A percentile compares a stretch with the other conserved stretches of the same genome.
These are phyloP conservation scores for Vannuccia rotundouncinata DNA, from an alignment of 2,888 invertebrate genomes.

Conservation along the genomic window DNA sequence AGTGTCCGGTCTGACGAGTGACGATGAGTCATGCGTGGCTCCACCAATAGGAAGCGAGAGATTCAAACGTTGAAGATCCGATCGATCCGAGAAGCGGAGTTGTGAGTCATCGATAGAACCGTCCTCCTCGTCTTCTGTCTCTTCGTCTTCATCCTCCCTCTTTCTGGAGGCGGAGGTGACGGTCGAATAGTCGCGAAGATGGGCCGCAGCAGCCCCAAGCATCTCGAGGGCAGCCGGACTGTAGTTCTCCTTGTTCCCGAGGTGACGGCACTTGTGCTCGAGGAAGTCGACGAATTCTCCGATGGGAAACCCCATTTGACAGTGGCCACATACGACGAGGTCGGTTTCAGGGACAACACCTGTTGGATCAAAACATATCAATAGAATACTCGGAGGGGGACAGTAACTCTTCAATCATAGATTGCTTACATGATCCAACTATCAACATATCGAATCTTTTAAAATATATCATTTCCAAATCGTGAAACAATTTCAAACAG, in stretches of 20 bases:
- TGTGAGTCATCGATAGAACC: neutral
- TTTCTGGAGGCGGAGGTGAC: neutral
- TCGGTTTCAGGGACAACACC: neutral
- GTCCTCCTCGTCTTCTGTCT: slow-evolving; percentile 1
- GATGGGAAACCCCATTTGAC: slow-evolving; percentile 10
- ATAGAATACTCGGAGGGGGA: too few species aligned
- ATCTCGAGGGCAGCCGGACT: neutral
- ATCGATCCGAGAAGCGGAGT: neutral
- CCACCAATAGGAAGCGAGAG: slow-evolving; percentile 11
- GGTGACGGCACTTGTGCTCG: slow-evolving; percentile 14
- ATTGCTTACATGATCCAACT: too few species aligned
- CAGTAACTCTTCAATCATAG: too few species aligned
- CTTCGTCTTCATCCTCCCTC: neutral
- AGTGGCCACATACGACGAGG: slow-evolving; percentile 24
- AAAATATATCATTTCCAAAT: too few species aligned
- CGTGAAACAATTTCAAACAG: too few species aligned
- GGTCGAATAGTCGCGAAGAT: neutral
- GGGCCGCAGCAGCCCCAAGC: neutral
- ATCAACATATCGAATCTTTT: too few species aligned
- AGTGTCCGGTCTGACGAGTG: neutral
- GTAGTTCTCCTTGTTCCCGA: slow-evolving; percentile 29
- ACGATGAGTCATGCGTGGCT: neutral
- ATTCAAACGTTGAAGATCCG: neutral
- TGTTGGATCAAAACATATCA: too few species aligned
- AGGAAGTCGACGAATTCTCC: slow-evolving; percentile 17